Conservation (phyloP, 2,797 vertebrate genomes). For the Chrosomus eos region DNA sequence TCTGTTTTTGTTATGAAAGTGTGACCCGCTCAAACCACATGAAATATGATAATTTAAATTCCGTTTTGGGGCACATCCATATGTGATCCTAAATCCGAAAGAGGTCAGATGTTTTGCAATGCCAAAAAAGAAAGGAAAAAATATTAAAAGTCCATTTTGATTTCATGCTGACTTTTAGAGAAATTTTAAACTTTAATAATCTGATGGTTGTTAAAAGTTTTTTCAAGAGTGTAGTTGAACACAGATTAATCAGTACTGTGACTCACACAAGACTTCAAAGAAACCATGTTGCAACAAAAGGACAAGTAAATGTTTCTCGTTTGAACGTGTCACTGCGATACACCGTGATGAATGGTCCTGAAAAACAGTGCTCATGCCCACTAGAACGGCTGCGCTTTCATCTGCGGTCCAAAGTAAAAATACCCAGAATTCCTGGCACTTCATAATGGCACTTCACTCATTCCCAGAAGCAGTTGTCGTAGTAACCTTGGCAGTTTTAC, state of each 20-base stretch:
- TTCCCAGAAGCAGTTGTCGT: slow-evolving; percentile 70
- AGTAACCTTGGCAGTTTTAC: slow-evolving; percentile 70
- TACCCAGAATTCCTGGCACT: slow-evolving; percentile 67
- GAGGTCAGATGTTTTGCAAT: no score
- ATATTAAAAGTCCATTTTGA: background rate
- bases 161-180: background rate
- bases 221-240: slow-evolving; percentile 17
- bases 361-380: slow-evolving; percentile 39
- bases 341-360: slow-evolving; percentile 35
- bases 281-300: slow-evolving; percentile 15
- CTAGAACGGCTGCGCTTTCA: slow-evolving; percentile 56
- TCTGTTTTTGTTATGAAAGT: no score
- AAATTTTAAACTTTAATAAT: background rate
- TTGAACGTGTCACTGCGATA: slow-evolving; percentile 25
- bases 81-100: no score
- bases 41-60: no score
- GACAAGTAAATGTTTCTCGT: slow-evolving; percentile 47
- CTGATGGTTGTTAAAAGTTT: background rate
- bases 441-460: slow-evolving; percentile 57
- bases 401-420: slow-evolving; percentile 66
- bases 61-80: no score
- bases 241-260: slow-evolving; percentile 16
- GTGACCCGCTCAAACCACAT: no score
- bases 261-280: slow-evolving; percentile 31
- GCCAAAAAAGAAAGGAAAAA: background rate